A percentile compares a stretch with the other conserved stretches of the same genome.
phyloP scores from a whole-genome alignment of 2,888 invertebrate genomes.

The Acrocyrtus sp. region DNA sequence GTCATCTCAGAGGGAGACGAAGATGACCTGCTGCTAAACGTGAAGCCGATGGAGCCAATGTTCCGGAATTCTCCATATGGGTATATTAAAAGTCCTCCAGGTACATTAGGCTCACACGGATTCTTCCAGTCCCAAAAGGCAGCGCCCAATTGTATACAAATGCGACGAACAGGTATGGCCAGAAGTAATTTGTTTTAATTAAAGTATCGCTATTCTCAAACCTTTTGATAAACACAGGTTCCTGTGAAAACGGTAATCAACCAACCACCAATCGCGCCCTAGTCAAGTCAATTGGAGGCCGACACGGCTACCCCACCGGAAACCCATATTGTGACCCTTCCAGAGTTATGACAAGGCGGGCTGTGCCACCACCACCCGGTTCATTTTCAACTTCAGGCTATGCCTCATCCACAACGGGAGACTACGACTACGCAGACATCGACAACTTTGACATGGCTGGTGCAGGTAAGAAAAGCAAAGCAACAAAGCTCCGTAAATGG shows the following conservation, averaged over 20 bases:
- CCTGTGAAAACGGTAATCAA: constrained; percentile 45
- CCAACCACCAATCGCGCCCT: constrained; percentile 7
- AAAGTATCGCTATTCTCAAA: not conserved
- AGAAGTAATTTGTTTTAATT: too few relatives aligned
- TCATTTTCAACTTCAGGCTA: constrained; percentile 44
- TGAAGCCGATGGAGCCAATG: constrained; percentile 90
- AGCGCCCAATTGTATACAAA: constrained; percentile 41
- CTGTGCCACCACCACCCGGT: constrained; percentile 33
- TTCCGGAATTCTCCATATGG: constrained; percentile 61
- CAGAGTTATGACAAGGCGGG: constrained; percentile 32
- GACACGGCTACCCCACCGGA: constrained; percentile 24
- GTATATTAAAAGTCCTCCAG: constrained; percentile 60
- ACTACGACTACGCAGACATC: constrained; percentile 67
- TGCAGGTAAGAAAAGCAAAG: constrained; percentile 67
- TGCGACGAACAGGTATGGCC: constrained; percentile 62
- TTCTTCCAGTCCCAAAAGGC: constrained; percentile 20
- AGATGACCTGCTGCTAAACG: constrained; percentile 77
- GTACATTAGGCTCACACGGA: constrained; percentile 19
- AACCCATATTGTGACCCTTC: constrained; percentile 56
- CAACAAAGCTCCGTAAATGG: too few relatives aligned
- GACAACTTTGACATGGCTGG: constrained; percentile 65
- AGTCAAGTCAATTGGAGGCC: constrained; percentile 21
- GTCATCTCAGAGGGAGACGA: constrained; percentile 66
- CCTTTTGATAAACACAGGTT: too few relatives aligned
- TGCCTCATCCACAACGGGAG: constrained; percentile 53